Evolutionary conservation across 2,797 vertebrate genomes (phyloP), one percentile per base, ranked within the genome.

Genomic region (Pseudomugil gertrudae): DNA sequence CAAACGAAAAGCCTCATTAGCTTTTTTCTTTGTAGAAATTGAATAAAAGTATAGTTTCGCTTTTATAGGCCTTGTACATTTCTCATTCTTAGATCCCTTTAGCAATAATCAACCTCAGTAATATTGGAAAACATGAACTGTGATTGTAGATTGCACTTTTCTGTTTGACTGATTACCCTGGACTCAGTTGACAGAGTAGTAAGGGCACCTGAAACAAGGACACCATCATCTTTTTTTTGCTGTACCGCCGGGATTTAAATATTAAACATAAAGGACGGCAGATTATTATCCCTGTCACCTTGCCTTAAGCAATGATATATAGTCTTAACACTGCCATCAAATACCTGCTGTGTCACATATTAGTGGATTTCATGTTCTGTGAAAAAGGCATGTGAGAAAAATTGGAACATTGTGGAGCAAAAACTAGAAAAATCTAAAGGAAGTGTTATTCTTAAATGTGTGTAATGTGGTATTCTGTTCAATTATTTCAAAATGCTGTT

Each of bases 241-340:
- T 89, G 90, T 63, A 81, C 95, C 84, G 72, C 79, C 84, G 84
- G 91, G 93, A 93, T 92, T 95, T 90, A 88, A 90, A 86, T 95
- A 95, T 96, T 95, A 96, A 96, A 94, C 87, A 92, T 95, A 93
- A 96, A 94, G 95, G 95, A 95, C 93, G 86, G 89, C 73, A 90
- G 83, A 92, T 94, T 92, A 95, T 95, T 96, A 93, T 92, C 94
- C 84, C 87, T 90, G 80, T 95, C 94, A 95, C 94, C 93, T 96
- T 96, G 93, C 95, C 95, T 94, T 89, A 94, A 96, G 94, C 93
- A 93, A 94, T 94, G 92, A 93, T 94, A 93, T 94, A 94, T 90
- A 89, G 84, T 80, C 94, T 95, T 93, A 93, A 94, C 89, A 84
- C 83, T 87, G 84, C 91, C 90, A 94, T 95, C 89, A 93, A 94